phyloP scores from a whole-genome alignment of 2,797 vertebrate species.

The Trematomus bernacchii region DNA sequence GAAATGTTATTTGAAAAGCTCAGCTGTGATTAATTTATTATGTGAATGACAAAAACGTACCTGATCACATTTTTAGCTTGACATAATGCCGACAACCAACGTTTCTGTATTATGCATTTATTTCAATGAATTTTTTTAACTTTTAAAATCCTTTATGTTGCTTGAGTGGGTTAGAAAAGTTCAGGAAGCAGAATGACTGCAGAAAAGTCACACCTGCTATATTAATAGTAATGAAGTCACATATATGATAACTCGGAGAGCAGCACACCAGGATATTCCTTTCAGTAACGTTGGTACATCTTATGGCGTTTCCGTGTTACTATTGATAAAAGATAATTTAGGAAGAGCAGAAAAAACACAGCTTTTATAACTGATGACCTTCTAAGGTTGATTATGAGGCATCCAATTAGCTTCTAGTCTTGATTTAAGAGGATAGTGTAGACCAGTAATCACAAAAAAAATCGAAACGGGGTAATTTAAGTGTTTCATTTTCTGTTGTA shows the following conservation, averaged over 20 bases:
- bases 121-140: not conserved
- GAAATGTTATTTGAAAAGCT: constrained; percentile 53
- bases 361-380: constrained; percentile 39
- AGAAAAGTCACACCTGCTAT: constrained; percentile 30
- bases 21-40: constrained; percentile 62
- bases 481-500: constrained; percentile 40
- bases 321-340: constrained; percentile 7
- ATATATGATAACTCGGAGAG: constrained; percentile 5
- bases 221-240: constrained; percentile 29
- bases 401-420: constrained; percentile 37
- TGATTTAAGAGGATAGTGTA: constrained; percentile 36
- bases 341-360: constrained; percentile 19
- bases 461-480: constrained; percentile 23
- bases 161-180: not conserved
- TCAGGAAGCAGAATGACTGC: not conserved
- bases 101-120: not conserved
- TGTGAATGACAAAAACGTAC: constrained; percentile 50
- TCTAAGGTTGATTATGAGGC: constrained; percentile 17
- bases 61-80: constrained; percentile 14
- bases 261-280: constrained; percentile 15
- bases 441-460: constrained; percentile 29
- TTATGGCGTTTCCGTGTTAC: constrained; percentile 18
- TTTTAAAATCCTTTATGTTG: constrained; percentile 12
- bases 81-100: constrained; percentile 24
- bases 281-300: constrained; percentile 19